Evolutionary conservation across 2,888 invertebrate genomes (phyloP).

Genomic region (Euspilapteryx auroguttella): DNA sequence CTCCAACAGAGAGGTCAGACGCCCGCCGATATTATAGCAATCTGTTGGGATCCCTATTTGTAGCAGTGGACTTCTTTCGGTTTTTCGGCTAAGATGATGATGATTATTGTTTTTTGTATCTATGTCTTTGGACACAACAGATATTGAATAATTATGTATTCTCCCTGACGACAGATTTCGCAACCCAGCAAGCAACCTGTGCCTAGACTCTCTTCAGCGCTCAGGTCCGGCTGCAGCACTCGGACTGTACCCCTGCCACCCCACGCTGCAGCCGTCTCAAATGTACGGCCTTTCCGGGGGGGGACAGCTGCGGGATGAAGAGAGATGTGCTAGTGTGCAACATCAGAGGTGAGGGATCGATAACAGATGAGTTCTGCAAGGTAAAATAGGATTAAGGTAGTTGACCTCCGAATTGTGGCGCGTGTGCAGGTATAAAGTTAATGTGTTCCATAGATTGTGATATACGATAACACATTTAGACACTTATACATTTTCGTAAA

Average conservation of each 20-base stretch:
- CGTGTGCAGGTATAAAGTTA: not conserved
- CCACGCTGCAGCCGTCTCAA: slow-evolving; percentile 67
- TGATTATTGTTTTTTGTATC: no score
- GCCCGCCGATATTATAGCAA: no score
- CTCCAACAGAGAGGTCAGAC: no score
- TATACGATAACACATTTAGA: no score
- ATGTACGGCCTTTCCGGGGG: slow-evolving; percentile 71
- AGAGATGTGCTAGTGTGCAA: slow-evolving; percentile 71
- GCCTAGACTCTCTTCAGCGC: slow-evolving; percentile 77
- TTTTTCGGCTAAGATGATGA: no score
- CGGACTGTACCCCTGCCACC: slow-evolving; percentile 77
- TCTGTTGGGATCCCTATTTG: no score
- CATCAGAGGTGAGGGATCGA: slow-evolving; percentile 31
- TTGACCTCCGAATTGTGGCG: not conserved
- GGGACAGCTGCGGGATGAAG: slow-evolving; percentile 77
- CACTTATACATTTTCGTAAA: no score
- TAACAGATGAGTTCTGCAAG: slow-evolving; percentile 7
- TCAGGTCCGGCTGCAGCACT: slow-evolving; percentile 68
- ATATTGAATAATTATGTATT: slow-evolving; percentile 9
- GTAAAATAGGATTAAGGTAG: not conserved
- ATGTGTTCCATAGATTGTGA: no score
- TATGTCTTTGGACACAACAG: no score
- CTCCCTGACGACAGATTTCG: slow-evolving; percentile 36
- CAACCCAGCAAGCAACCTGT: slow-evolving; percentile 62
- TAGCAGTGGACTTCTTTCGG: no score